Base-by-base conservation (phyloP, 2,113 vertebrate genomes). In the Pygathrix nemaeus region DNA sequence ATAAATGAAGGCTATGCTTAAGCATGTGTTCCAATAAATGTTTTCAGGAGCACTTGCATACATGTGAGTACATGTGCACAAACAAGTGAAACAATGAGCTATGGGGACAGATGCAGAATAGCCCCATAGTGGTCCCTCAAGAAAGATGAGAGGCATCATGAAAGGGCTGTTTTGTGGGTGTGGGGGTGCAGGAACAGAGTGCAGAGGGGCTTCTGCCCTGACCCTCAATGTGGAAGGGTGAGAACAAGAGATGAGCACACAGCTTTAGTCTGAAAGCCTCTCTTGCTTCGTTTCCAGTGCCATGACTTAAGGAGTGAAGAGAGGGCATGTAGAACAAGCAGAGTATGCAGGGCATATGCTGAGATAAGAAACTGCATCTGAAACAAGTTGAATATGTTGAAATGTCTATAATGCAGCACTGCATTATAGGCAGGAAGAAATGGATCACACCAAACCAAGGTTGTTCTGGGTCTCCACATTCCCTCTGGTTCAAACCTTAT, bases 201-300 rank as follows among this genome's bases (percentile, higher is more conserved):
- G 0, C 9, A 20, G 18, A 17, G 14, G 32, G 61, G 35, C 18
- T n/a, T 86, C 70, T 81, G 55, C 55, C 72, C 38, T 64, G 35
- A 43, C 13, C 4, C 45, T n/a, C 30, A 5, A 12, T 0, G 0
- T 23, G n/a, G 52, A 43, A 40, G 48, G 17, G 40, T 0, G 20
- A 55, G 30, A 38, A 35, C 0, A 6, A 21, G 45, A 64, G 40
- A 27, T 38, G 16, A 82, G 23, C 45, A 11, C 38, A 30, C 40
- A 20, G 35, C 16, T 35, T 64, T 13, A 27, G 2, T 11, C 50
- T 50, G 38, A 76, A 68, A 89, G 45, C 17, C 59, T 64, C 30
- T 35, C 52, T 61, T 70, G 30, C 20, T 94, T 72, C 61, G 64
- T 43, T 48, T 25, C 45, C 10, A 6, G 13, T 9, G 17, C 5